A percentile compares a stretch with the other conserved stretches of the same genome.
Evolutionary conservation across 2,113 vertebrate species (phyloP).

Genomic region (Phocoena sinus): DNA sequence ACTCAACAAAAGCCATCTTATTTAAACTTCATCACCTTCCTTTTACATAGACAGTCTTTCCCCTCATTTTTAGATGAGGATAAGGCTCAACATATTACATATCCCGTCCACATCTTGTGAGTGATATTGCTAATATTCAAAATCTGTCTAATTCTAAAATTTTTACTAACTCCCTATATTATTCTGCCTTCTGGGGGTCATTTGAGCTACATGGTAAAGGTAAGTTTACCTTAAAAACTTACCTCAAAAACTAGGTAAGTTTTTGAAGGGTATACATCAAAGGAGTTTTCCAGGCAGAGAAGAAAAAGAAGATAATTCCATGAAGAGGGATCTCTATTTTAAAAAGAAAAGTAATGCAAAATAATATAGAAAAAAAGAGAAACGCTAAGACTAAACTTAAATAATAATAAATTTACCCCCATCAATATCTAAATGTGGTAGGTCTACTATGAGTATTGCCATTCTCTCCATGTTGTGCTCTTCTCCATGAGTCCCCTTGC

Average conservation of each 20-base stretch:
- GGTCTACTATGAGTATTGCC: not conserved
- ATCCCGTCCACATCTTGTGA: not conserved
- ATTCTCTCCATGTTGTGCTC: not conserved
- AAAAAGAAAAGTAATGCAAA: not conserved
- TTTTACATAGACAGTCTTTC: not conserved
- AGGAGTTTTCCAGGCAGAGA: not conserved
- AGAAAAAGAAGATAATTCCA: not conserved
- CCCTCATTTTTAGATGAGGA: not conserved
- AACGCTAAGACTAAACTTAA: not conserved
- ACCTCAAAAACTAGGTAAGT: not conserved
- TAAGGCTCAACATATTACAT: not conserved
- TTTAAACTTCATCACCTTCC: not conserved
- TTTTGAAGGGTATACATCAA: not conserved
- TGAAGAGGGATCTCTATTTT: not conserved
- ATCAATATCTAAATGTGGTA: not conserved
- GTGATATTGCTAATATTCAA: not conserved
- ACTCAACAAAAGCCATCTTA: not conserved
- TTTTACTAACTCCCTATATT: not conserved
- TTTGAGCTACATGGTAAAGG: not conserved
- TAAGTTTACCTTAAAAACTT: too few species aligned
- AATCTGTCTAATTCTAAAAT: slow-evolving; percentile 6
- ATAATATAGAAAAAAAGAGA: not conserved
- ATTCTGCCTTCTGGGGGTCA: not conserved
- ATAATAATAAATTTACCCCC: not conserved
- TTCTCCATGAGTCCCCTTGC: not conserved